phyloP scores from a whole-genome alignment of 2,888 invertebrate genomes.

The Apotomis capreana region DNA sequence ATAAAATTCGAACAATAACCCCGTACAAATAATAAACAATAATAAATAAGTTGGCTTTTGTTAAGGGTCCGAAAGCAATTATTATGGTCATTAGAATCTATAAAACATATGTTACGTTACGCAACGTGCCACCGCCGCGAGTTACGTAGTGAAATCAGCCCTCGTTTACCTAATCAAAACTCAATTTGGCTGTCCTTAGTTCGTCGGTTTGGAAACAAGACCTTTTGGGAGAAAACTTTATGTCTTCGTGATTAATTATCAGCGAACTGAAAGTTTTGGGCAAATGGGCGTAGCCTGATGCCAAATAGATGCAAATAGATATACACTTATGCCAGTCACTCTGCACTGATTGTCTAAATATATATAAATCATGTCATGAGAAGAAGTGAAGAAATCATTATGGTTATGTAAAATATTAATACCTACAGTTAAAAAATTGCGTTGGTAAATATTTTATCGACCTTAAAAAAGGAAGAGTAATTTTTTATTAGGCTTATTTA shows the following conservation, averaged over 20 bases:
- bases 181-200: conserved; percentile 65
- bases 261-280: conserved; percentile 45
- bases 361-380: background rate
- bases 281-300: conserved; percentile 10
- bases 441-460: no score
- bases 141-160: conserved; percentile 51
- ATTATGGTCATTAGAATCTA: conserved; percentile 28
- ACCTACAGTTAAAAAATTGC: no score
- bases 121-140: conserved; percentile 55
- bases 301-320: conserved; percentile 17
- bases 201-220: conserved; percentile 59
- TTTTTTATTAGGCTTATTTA: no score
- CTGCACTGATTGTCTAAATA: background rate
- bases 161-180: conserved; percentile 62
- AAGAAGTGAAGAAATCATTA: background rate
- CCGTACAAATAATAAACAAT: background rate
- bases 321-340: conserved; percentile 13
- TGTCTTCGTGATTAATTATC: conserved; percentile 62
- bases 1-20: background rate
- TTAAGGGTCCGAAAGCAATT: conserved; percentile 12
- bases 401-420: no score
- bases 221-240: conserved; percentile 60
- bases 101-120: conserved; percentile 50
- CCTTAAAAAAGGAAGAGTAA: no score
- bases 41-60: conserved; percentile 1